Percentiles rank a stretch among this genome's conserved stretches.
These are phyloP conservation scores for Adelognathus sp. DNA, from an alignment of 2,888 invertebrate genomes.

Conservation along the genomic window DNA sequence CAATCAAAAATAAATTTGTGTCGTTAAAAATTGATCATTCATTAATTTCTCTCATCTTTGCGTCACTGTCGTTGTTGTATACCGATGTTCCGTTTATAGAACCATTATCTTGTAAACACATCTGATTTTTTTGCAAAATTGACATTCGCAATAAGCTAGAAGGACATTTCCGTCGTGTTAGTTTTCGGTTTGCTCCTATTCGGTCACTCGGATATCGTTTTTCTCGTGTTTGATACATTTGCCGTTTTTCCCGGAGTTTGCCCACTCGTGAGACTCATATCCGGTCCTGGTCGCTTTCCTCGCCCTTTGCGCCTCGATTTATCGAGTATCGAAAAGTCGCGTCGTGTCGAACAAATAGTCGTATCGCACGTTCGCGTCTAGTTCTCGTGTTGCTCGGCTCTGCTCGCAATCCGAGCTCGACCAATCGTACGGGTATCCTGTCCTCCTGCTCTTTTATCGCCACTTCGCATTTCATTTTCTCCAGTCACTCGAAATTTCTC, in stretches of 20 bases:
- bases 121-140: too few relatives aligned
- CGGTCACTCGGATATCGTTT: constrained; percentile 20
- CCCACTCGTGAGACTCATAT: constrained; percentile 23
- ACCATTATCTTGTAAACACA: neutral
- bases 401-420: neutral
- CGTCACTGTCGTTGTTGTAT: too few relatives aligned
- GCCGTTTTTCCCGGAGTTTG: neutral
- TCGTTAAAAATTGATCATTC: too few relatives aligned
- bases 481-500: constrained; percentile 19
- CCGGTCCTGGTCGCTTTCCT: constrained; percentile 20
- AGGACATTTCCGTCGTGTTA: neutral
- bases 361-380: constrained; percentile 4
- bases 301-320: constrained; percentile 18
- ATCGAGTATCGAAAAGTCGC: constrained; percentile 31
- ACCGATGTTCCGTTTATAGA: neutral
- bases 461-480: neutral
- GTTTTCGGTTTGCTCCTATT: constrained; percentile 10
- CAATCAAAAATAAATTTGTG: too few relatives aligned
- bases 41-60: too few relatives aligned
- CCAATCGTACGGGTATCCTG: constrained; percentile 24
- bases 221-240: constrained; percentile 13
- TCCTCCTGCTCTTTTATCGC: neutral
- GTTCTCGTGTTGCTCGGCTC: neutral
- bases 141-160: neutral
- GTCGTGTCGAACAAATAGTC: neutral